Conservation (phyloP, 2,888 invertebrate genomes). For the Sesia bembeciformis region DNA sequence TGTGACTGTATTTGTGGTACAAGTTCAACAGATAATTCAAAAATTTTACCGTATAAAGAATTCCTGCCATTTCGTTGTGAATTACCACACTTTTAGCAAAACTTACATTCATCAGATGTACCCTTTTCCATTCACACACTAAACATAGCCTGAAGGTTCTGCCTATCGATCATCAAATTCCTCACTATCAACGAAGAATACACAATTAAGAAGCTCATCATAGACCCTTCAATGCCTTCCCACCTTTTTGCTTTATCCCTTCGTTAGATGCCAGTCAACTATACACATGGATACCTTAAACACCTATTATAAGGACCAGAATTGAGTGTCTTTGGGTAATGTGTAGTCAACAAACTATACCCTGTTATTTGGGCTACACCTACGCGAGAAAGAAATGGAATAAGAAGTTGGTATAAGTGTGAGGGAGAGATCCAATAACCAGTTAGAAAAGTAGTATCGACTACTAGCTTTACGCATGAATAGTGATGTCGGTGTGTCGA, state of each 20-base stretch:
- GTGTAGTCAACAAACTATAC: not conserved
- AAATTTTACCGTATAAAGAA: too few relatives aligned
- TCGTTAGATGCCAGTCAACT: too few relatives aligned
- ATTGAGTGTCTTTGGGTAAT: too few relatives aligned
- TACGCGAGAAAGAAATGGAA: not conserved
- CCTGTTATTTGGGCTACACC: not conserved
- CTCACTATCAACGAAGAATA: conserved; percentile 27
- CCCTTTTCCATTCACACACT: not conserved
- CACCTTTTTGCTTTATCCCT: not conserved
- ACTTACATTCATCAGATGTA: too few relatives aligned
- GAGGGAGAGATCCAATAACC: not conserved
- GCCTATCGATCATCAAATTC: conserved; percentile 11
- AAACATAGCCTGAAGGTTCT: not conserved
- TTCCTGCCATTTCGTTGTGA: too few relatives aligned
- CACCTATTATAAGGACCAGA: too few relatives aligned
- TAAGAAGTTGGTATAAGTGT: not conserved
- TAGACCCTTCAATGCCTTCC: not conserved
- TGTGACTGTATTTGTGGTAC: too few relatives aligned
- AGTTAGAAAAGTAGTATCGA: conserved; percentile 7
- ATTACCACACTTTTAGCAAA: too few relatives aligned
- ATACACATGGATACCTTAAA: too few relatives aligned
- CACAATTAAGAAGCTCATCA: conserved; percentile 30
- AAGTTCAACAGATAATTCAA: too few relatives aligned
- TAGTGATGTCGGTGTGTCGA: conserved; percentile 2
- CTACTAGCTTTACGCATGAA: conserved; percentile 7